Evolutionary conservation across 1,140 invertebrate species (phyloP).

Genomic region (Atta colombica): DNA sequence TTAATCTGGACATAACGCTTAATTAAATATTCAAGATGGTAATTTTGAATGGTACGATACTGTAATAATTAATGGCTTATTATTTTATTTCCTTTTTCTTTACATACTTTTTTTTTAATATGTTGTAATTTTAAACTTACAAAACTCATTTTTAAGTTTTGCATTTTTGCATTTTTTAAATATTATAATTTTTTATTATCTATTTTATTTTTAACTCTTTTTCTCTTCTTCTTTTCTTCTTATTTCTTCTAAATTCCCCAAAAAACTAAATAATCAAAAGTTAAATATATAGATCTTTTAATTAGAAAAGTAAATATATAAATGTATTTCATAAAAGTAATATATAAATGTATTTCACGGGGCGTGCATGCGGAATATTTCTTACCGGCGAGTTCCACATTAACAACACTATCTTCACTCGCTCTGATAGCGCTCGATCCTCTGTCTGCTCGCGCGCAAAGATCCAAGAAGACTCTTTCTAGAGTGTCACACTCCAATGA

Average conservation of each 20-base stretch:
- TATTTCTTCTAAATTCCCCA: background rate
- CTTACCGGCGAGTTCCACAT: conserved; percentile 72
- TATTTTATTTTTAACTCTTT: background rate
- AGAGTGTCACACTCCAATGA: conserved; percentile 88
- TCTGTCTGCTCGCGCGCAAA: conserved; percentile 85
- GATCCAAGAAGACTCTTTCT: conserved; percentile 88
- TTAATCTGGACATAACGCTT: background rate
- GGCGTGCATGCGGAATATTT: conserved; percentile 17
- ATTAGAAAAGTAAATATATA: background rate
- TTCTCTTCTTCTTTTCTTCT: background rate
- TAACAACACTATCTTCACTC: conserved; percentile 72
- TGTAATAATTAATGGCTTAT: conserved; percentile 4
- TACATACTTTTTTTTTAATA: background rate
- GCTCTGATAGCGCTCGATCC: conserved; percentile 55
- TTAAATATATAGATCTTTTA: background rate
- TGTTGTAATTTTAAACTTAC: background rate
- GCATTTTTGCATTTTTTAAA: background rate
- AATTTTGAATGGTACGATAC: background rate
- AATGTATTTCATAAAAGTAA: too few relatives aligned
- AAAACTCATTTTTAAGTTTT: background rate
- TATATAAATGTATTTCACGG: background rate
- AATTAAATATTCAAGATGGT: background rate
- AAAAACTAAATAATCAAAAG: background rate
- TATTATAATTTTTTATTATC: background rate
- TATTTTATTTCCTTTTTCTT: background rate